phyloP scores from a whole-genome alignment of 2,797 vertebrate genomes.

The Myotis daubentonii region DNA sequence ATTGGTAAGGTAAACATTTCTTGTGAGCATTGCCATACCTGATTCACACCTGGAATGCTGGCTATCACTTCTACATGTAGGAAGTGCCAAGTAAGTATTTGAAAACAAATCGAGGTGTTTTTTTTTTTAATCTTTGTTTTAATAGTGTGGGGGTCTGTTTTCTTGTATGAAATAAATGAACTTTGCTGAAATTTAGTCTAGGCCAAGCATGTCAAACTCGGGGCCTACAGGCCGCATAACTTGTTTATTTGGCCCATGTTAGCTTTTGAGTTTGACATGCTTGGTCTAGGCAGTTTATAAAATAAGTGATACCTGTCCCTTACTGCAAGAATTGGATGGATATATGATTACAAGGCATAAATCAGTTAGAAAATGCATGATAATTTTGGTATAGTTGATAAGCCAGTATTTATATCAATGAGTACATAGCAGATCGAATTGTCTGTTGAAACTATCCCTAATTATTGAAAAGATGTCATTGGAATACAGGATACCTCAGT shows the following conservation, averaged over 20 bases:
- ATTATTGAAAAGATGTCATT: neutral
- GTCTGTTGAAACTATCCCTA: neutral
- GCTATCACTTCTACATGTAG: neutral
- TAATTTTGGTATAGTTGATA: conserved; percentile 12
- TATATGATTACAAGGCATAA: neutral
- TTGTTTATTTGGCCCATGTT: too few species aligned
- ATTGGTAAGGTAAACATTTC: neutral
- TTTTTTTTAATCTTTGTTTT: neutral
- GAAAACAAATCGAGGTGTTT: neutral
- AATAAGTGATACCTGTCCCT: neutral
- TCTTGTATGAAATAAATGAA: conserved; percentile 32
- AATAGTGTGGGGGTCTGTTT: neutral
- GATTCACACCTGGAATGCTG: neutral
- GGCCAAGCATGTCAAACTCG: too few species aligned
- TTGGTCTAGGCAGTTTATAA: neutral
- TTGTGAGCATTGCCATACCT: neutral
- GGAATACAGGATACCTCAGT: neutral
- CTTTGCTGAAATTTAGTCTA: neutral
- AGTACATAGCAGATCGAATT: neutral
- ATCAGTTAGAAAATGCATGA: neutral
- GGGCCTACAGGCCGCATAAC: too few species aligned
- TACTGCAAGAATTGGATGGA: neutral
- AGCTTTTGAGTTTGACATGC: too few species aligned
- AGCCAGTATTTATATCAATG: neutral
- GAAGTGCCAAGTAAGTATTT: neutral